These are phyloP conservation scores for Gorsachius magnificus DNA, from an alignment of 2,797 vertebrate species.

Conservation along the genomic window DNA sequence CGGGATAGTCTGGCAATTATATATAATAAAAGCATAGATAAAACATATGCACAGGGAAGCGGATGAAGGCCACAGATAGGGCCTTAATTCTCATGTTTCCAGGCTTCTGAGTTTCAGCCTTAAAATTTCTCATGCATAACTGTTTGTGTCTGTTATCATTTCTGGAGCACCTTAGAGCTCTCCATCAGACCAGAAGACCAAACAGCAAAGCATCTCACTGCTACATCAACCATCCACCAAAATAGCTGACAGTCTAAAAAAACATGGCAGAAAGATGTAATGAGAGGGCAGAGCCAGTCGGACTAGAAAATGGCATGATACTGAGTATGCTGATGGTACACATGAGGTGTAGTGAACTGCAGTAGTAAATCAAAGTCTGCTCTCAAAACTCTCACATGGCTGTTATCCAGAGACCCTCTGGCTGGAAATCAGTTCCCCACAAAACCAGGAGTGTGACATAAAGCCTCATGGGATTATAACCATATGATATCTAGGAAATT, in stretches of 20 bases:
- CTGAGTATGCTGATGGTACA: background rate
- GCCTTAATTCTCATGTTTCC: background rate
- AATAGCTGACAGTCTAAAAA: background rate
- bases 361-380: background rate
- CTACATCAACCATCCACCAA: background rate
- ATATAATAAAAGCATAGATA: background rate
- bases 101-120: background rate
- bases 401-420: background rate
- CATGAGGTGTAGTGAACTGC: background rate
- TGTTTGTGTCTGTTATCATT: background rate
- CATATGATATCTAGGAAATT: background rate
- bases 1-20: background rate
- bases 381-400: background rate
- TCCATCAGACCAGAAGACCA: background rate
- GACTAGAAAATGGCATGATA: background rate
- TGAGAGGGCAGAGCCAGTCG: background rate
- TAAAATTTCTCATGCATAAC: background rate
- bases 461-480: background rate
- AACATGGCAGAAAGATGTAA: background rate
- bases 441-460: background rate
- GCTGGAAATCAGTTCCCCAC: background rate
- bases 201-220: background rate
- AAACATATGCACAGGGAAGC: background rate
- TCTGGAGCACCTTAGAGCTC: background rate
- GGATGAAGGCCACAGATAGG: background rate